Base-by-base conservation (phyloP, 37 sponge, comb jelly and placozoan species). In the Ianthella basta region DNA sequence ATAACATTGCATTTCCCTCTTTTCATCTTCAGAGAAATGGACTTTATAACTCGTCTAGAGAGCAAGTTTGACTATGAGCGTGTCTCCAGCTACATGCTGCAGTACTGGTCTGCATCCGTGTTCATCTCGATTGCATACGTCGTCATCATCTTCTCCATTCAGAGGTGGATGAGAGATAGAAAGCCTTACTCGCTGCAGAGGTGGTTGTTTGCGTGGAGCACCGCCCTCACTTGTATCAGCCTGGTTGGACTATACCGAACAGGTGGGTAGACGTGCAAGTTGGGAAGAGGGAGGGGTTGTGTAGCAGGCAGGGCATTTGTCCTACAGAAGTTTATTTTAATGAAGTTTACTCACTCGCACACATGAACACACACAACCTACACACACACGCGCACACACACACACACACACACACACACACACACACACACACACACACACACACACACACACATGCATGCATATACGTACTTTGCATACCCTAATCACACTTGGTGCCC, bases 131-230 rank as follows among this genome's bases (percentile, higher is more conserved):
- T 36, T 13, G 20, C 90, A 57, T 93, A 93, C 74, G 91, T 87
- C 15, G 21, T 85, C 34, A 77, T 27, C 41, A 82, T 93, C 40
- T 90, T 85, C 74, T 41, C 79, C 20, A 4, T 86, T 1, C 61
- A 82, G 33, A 60, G 72, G 35, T 89, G 32, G 44, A 94, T 94
- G 95, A 38, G 67, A 34, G 50, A 85, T 59, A 67, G 91, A 24
- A 59, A 75, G 35, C 85, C 82, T 10, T 91, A 44, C 50, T 70
- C 88, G 53, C 82, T 94, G 27, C 50, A 91, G 25, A 18, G 66
- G 16, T 82, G 88, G 16, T 59, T 94, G 72, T 82, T 88, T 53
- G 36, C 73, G n/a, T 94, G 94, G 94, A 91, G 91, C 33, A 33
- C 88, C 0, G 12, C 37, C 0, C 81, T 94, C 60, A 19, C 80